Conservation (phyloP, 2,797 vertebrate genomes). For the Gadopsis marmoratus region DNA sequence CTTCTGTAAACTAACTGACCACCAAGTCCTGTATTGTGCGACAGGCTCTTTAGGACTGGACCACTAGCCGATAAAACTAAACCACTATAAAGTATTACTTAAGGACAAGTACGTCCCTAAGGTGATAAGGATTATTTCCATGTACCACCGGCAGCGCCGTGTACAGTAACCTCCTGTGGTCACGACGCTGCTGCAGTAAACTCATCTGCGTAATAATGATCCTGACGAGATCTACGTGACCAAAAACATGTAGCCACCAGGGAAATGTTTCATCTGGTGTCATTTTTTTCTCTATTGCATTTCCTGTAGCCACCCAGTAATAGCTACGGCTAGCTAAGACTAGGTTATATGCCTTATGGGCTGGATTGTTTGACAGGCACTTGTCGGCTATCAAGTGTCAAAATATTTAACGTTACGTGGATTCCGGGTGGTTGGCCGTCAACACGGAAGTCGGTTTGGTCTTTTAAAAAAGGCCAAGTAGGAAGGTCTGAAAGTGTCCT, state of each 20-base stretch:
- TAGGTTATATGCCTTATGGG: background rate
- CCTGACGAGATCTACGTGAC: constrained; percentile 21
- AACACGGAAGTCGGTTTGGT: background rate
- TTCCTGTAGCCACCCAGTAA: rapidly evolving
- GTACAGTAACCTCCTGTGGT: background rate
- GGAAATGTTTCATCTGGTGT: too few species aligned
- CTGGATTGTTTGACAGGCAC: background rate
- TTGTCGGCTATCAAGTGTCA: background rate
- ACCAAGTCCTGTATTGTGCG: too few species aligned
- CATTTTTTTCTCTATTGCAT: rapidly evolving
- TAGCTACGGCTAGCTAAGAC: rapidly evolving
- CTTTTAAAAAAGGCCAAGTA: background rate
- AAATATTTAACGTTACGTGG: background rate
- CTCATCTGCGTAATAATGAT: constrained; percentile 46
- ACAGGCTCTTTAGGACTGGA: too few species aligned
- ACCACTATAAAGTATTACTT: background rate
- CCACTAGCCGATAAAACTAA: background rate
- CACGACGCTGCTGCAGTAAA: constrained; percentile 1
- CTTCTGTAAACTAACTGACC: background rate
- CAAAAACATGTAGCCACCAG: constrained; percentile 5
- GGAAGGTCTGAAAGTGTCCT: rapidly evolving
- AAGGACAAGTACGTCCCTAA: rapidly evolving
- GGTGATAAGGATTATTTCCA: background rate
- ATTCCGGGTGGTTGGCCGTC: background rate
- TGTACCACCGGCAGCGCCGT: background rate